These are phyloP conservation scores for Callaeas wilsoni DNA, from an alignment of 2,113 vertebrate genomes.

Conservation along the genomic window DNA sequence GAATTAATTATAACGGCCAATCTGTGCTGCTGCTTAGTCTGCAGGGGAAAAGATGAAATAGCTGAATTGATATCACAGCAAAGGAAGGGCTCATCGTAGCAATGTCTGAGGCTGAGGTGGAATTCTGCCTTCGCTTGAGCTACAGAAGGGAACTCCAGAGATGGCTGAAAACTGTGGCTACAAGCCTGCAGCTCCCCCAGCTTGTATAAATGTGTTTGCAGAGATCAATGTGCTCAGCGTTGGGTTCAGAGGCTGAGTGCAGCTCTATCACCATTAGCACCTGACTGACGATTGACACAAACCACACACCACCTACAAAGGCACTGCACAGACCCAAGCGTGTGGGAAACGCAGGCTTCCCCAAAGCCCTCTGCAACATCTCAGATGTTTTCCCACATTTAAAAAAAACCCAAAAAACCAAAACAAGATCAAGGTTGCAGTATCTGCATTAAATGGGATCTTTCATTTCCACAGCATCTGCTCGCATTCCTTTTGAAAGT, in stretches of 20 bases:
- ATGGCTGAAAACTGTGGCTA: neutral
- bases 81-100: neutral
- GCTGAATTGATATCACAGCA: neutral
- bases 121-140: neutral
- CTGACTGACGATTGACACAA: constrained; percentile 47
- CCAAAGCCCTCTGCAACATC: neutral
- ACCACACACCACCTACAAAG: constrained; percentile 54
- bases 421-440: neutral
- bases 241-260: neutral
- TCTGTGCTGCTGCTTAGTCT: constrained; percentile 29
- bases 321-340: neutral
- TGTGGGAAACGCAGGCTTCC: neutral
- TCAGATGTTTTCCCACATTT: neutral
- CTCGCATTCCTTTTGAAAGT: neutral
- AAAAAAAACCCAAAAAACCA: neutral
- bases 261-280: constrained; percentile 14
- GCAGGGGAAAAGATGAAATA: neutral
- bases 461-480: neutral
- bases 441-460: neutral
- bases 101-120: neutral
- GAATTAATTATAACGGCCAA: constrained; percentile 10
- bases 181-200: constrained; percentile 8
- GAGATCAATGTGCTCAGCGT: neutral
- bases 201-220: neutral
- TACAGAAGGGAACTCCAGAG: neutral